Evolutionary conservation across 2,797 vertebrate genomes (phyloP), one percentile per base, ranked within the genome.

Genomic region (Gymnodraco acuticeps): DNA sequence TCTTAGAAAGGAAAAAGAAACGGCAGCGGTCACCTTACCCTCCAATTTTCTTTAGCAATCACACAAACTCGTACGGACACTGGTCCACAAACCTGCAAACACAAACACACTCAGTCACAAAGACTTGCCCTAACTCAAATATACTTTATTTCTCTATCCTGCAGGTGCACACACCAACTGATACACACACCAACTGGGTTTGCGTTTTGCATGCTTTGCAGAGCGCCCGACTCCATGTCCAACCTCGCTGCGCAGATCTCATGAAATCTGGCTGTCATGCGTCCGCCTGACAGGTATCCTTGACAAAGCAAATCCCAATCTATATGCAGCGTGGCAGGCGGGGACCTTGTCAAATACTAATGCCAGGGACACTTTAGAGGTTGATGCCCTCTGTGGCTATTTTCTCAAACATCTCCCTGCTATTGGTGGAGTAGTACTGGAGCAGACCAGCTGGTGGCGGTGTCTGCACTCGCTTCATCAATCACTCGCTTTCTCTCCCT

Each of bases 401-500:
- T 87, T 91, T 80, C 89, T 77, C 76, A 78, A 81, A 81, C 68
- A 62, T 74, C 56, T 73, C 54, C 54, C 63, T 46, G 41, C 72
- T n/a, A 19, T 81, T 77, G 78, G 73, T 46, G 78, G 71, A 82
- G 94, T 87, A 95, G 89, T 95, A 93, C 94, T 54, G 71, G 83
- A 65, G 83, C 61, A 13, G 53, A 78, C 94, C 95, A 95, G 94
- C 81, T 93, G 95, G 94, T 92, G 95, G 95, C 91, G 94, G 90
- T 94, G 93, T 94, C 87, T 90, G 87, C 94, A 93, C 93, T 93
- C 31, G 69, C 94, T 95, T 94, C 91, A 94, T 94, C 92, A 95
- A 95, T 94, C 93, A 93, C 83, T 85, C 81, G 80, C 78, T 73
- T 86, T 64, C 88, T 90, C 86, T 91, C 90, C 83, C 89, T 89